A percentile compares a stretch with the other conserved stretches of the same genome.
phyloP scores from a whole-genome alignment of 1,140 invertebrate genomes.

The Anthonomus grandis region DNA sequence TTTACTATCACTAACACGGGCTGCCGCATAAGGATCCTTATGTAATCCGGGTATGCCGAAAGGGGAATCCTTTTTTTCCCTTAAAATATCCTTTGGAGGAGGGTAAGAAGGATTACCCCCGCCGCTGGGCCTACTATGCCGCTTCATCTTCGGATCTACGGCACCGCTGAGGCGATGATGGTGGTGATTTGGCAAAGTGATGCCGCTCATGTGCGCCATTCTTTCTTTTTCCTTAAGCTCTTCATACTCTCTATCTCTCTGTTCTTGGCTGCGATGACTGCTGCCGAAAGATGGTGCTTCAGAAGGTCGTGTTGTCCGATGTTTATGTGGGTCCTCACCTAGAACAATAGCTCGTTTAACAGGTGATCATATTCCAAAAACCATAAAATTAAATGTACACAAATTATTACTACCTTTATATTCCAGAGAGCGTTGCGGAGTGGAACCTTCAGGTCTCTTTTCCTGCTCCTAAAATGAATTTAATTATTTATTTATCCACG shows the following conservation, averaged over 20 bases:
- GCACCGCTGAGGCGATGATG: slow-evolving; percentile 30
- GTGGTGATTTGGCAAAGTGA: slow-evolving; percentile 5
- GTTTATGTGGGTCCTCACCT: slow-evolving; percentile 40
- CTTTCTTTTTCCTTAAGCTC: slow-evolving; percentile 55
- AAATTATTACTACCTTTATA: slow-evolving; percentile 29
- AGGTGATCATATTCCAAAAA: too few species aligned
- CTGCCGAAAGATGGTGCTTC: slow-evolving; percentile 26
- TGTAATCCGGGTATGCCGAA: slow-evolving; percentile 32
- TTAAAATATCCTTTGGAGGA: slow-evolving; percentile 33
- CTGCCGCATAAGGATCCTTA: slow-evolving; percentile 18
- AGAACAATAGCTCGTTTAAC: too few species aligned
- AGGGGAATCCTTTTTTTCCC: slow-evolving; percentile 36
- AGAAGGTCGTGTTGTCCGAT: slow-evolving; percentile 43
- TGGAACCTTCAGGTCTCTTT: slow-evolving; percentile 12
- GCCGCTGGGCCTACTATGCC: slow-evolving; percentile 32
- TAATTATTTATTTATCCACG: neutral
- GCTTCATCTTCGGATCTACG: slow-evolving; percentile 43
- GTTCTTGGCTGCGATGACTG: slow-evolving; percentile 38
- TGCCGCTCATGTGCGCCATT: slow-evolving; percentile 42
- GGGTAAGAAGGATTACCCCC: slow-evolving; percentile 1
- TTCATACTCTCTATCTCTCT: slow-evolving; percentile 52
- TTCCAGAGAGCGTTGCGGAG: slow-evolving; percentile 19
- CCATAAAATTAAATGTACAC: too few species aligned
- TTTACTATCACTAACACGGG: slow-evolving; percentile 35
- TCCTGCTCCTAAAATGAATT: slow-evolving; percentile 37